Percentiles rank a stretch among this genome's conserved stretches.
Conservation (phyloP, 2,888 invertebrate genomes). For the Craniophora ligustri region DNA sequence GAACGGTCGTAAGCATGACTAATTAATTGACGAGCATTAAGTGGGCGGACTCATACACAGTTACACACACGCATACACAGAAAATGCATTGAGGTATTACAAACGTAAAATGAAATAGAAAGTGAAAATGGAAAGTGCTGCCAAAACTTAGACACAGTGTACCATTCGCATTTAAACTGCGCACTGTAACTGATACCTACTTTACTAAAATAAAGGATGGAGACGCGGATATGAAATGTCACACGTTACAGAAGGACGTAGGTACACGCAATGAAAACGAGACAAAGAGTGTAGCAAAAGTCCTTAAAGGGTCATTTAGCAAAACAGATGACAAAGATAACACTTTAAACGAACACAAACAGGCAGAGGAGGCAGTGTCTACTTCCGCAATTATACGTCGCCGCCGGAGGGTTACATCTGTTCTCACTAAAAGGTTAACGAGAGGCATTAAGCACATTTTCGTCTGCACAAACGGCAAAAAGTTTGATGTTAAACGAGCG, state of each 20-base stretch:
- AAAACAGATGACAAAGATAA: slow-evolving; percentile 61
- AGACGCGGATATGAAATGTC: slow-evolving; percentile 37
- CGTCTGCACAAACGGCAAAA: slow-evolving; percentile 67
- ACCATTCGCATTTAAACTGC: slow-evolving; percentile 3
- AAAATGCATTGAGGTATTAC: slow-evolving; percentile 27
- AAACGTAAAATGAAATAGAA: slow-evolving; percentile 44
- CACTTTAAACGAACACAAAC: slow-evolving; percentile 52
- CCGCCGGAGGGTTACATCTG: slow-evolving; percentile 72
- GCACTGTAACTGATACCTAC: slow-evolving; percentile 6
- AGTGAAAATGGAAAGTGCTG: slow-evolving; percentile 39
- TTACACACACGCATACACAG: slow-evolving; percentile 17
- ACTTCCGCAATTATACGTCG: slow-evolving; percentile 79
- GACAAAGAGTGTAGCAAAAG: slow-evolving; percentile 53
- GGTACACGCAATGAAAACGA: slow-evolving; percentile 46
- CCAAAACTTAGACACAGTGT: slow-evolving; percentile 17
- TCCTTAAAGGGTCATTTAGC: slow-evolving; percentile 57
- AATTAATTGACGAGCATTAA: slow-evolving; percentile 53
- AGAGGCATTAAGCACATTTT: slow-evolving; percentile 68
- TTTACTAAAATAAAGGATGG: slow-evolving; percentile 6
- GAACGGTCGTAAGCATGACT: slow-evolving; percentile 54
- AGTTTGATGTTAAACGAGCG: slow-evolving; percentile 64
- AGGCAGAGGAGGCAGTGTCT: slow-evolving; percentile 42
- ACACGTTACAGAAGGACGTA: slow-evolving; percentile 39
- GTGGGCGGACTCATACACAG: slow-evolving; percentile 29
- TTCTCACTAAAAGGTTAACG: slow-evolving; percentile 79